Base-by-base conservation (phyloP, 1,140 invertebrate genomes). In the Epicauta chinensis region DNA sequence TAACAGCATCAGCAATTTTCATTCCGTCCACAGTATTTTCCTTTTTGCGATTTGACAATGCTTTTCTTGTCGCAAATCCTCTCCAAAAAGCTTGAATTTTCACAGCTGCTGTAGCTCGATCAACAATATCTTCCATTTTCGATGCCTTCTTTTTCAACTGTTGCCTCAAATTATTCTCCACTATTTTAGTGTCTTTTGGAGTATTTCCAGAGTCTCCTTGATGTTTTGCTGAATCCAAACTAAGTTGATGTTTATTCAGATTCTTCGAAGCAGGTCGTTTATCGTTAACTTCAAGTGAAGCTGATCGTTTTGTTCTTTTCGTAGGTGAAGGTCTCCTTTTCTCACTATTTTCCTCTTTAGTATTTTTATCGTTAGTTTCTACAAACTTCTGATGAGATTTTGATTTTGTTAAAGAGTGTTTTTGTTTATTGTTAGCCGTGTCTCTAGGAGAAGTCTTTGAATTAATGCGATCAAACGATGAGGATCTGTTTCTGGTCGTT, bases 11-110 rank as follows among this genome's bases (percentile, higher is more conserved):
- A n/a, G 41, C 51, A n/a, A 40, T 39, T 13, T 44, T 36, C 45
- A 4, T 2, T 35, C 36, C 16, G n/a, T n/a, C n/a, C n/a, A n/a
- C n/a, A n/a, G n/a, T n/a, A n/a, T n/a, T n/a, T 44, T 44, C 16
- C 31, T 34, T 48, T 11, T 34, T 34, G 3, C 6, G 10, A 46
- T 13, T 46, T 36, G 13, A 11, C 7, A 7, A n/a, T 14, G 2
- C 30, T 11, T 46, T 15, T 31, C 36, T 46, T 16, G 0, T 10
- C 10, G 10, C 10, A 46, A 58, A 44, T 31, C 54, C 54, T 53
- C 51, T 62, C 60, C 60, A 62, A 7, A 41, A 9, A 30, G 60
- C 23, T 37, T 62, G 60, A n/a, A 62, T 62, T 52, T 40, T 59
- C 9, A 56, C 32, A 13, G 46, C 56, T 34, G 59, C 51, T 39